These are phyloP conservation scores for Tridacna gigas DNA, from an alignment of 2,888 invertebrate genomes.

Conservation along the genomic window DNA sequence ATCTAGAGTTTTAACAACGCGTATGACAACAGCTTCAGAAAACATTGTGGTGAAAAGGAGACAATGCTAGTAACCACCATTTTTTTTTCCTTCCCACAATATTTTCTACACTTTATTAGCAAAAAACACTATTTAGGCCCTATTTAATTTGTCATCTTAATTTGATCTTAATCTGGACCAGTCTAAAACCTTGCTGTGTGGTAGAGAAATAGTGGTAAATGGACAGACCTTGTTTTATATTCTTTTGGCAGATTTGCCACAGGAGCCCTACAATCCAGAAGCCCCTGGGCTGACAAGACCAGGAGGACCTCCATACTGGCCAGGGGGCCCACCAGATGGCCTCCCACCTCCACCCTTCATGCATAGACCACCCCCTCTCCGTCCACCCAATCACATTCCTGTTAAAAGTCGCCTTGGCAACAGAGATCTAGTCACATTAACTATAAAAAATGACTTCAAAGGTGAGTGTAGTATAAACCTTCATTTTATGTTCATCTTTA, in stretches of 20 bases:
- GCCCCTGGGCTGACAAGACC: slow-evolving; percentile 89
- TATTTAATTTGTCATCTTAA: too few species aligned
- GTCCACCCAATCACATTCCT: slow-evolving; percentile 41
- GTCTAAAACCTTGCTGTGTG: too few species aligned
- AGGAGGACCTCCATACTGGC: slow-evolving; percentile 68
- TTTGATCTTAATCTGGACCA: too few species aligned
- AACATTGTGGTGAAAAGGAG: too few species aligned
- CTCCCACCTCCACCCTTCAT: slow-evolving; percentile 52
- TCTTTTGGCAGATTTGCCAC: slow-evolving; percentile 23
- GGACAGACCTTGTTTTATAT: not conserved
- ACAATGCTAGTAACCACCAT: too few species aligned
- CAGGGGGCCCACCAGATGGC: slow-evolving; percentile 47
- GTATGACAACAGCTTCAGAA: too few species aligned
- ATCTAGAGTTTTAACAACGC: too few species aligned
- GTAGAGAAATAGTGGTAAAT: too few species aligned
- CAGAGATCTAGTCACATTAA: slow-evolving; percentile 61
- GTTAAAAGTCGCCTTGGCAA: slow-evolving; percentile 55
- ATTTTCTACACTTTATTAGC: too few species aligned
- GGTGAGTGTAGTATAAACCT: slow-evolving; percentile 20
- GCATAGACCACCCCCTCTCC: slow-evolving; percentile 54
- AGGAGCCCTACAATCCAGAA: slow-evolving; percentile 89
- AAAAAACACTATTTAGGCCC: too few species aligned
- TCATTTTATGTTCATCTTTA: too few species aligned
- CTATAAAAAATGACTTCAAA: slow-evolving; percentile 50
- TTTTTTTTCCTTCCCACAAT: too few species aligned